Percentiles rank a stretch among this genome's conserved stretches.
These are phyloP conservation scores for Melikaiella ostensackeni DNA, from an alignment of 2,888 invertebrate species.

Conservation along the genomic window DNA sequence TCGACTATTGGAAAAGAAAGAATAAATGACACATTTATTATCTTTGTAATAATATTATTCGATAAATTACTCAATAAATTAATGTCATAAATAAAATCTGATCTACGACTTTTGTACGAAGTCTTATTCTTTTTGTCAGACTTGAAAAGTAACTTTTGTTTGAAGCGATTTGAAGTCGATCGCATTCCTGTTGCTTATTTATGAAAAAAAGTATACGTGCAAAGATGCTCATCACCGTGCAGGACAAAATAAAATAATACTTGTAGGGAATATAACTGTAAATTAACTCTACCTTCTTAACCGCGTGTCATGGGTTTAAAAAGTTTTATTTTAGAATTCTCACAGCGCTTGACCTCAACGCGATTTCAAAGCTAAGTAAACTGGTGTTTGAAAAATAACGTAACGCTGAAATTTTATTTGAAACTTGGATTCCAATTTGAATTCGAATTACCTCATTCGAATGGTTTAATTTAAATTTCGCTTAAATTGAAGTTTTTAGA, in stretches of 20 bases:
- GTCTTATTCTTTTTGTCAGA: neutral
- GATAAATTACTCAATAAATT: constrained; percentile 8
- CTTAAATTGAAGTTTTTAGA: neutral
- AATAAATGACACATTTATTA: neutral
- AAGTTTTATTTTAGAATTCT: constrained; percentile 26
- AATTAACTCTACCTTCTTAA: constrained; percentile 13
- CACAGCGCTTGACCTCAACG: constrained; percentile 20
- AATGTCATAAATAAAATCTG: neutral
- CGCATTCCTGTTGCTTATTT: neutral
- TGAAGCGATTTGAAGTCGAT: constrained; percentile 9
- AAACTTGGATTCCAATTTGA: neutral
- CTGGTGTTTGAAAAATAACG: neutral
- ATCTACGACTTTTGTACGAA: neutral
- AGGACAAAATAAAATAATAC: constrained; percentile 35
- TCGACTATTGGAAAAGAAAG: neutral
- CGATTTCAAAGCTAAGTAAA: constrained; percentile 22
- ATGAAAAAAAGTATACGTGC: constrained; percentile 11
- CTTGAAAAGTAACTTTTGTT: constrained; percentile 12
- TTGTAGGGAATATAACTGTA: constrained; percentile 28
- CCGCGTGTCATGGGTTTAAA: constrained; percentile 37
- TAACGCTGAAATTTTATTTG: neutral
- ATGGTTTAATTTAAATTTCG: neutral
- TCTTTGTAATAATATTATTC: neutral
- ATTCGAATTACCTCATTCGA: neutral
- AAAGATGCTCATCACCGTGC: constrained; percentile 39